Conservation (phyloP, 2,888 invertebrate species). For the Chymomyza procnemis region DNA sequence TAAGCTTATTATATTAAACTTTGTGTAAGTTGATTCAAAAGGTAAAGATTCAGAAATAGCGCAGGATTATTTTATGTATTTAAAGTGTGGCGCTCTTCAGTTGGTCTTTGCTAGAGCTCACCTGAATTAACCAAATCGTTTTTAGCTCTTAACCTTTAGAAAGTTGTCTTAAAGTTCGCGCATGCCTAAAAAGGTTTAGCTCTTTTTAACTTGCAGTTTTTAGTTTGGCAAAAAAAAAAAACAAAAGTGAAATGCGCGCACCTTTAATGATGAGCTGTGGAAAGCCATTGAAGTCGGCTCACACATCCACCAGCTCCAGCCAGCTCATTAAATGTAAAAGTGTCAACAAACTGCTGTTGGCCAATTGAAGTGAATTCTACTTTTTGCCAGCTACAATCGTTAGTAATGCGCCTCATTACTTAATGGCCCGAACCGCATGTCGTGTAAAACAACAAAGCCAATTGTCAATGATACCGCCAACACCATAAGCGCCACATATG, state of each 20-base stretch:
- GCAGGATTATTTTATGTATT: too few relatives aligned
- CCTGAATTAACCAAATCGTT: background rate
- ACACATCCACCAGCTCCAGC: slow-evolving; percentile 32
- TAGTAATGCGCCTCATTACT: slow-evolving; percentile 65
- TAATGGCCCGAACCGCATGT: slow-evolving; percentile 57
- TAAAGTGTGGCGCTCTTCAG: too few relatives aligned
- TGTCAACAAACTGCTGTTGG: slow-evolving; percentile 61
- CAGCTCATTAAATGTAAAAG: slow-evolving; percentile 66
- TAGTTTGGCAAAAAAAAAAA: background rate
- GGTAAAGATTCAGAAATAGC: too few relatives aligned
- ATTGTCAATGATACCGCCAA: slow-evolving; percentile 46
- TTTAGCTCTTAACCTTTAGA: background rate
- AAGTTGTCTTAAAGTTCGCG: background rate
- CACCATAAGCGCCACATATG: slow-evolving; percentile 24
- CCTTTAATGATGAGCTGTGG: slow-evolving; percentile 10
- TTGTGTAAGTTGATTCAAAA: too few relatives aligned
- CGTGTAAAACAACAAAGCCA: slow-evolving; percentile 30
- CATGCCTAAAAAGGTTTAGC: background rate
- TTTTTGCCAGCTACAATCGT: slow-evolving; percentile 37
- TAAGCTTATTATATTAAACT: too few relatives aligned
- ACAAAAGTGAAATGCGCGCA: slow-evolving; percentile 31
- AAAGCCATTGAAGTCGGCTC: background rate
- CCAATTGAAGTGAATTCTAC: slow-evolving; percentile 9
- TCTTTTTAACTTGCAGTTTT: background rate
- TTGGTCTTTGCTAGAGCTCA: too few relatives aligned